phyloP scores from a whole-genome alignment of 2,113 vertebrate genomes.

The Poeciliopsis occidentalis region DNA sequence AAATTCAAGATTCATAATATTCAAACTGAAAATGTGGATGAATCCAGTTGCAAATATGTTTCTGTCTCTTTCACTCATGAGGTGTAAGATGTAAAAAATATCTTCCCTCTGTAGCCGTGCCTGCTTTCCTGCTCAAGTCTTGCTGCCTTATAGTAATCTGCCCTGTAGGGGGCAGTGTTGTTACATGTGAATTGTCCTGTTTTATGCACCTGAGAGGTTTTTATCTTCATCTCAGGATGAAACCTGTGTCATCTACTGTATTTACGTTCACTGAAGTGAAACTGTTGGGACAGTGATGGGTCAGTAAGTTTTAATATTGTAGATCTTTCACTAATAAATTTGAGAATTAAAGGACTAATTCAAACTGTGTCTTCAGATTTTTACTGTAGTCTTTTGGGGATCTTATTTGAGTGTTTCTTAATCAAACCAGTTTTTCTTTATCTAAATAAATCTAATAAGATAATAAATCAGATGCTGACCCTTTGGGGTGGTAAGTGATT shows the following conservation, averaged over 20 bases:
- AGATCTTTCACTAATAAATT: conserved; percentile 47
- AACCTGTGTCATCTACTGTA: neutral
- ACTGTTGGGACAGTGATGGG: conserved; percentile 26
- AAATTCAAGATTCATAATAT: neutral
- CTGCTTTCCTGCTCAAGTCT: conserved; percentile 42
- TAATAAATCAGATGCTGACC: conserved; percentile 5
- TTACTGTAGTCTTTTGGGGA: neutral
- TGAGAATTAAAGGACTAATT: conserved; percentile 73
- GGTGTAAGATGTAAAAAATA: neutral
- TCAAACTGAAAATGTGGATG: neutral
- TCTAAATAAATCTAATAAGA: neutral
- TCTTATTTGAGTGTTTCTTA: neutral
- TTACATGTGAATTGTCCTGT: conserved; percentile 2
- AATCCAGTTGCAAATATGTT: neutral
- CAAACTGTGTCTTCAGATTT: conserved; percentile 3
- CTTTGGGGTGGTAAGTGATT: neutral
- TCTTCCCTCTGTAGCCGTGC: neutral
- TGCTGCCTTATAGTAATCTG: conserved; percentile 49
- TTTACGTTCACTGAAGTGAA: conserved; percentile 24
- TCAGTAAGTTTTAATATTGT: conserved; percentile 42
- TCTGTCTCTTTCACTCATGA: neutral
- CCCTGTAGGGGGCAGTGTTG: conserved; percentile 60
- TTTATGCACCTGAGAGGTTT: neutral
- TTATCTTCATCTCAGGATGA: neutral
- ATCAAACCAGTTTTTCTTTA: neutral